Evolutionary conservation across 2,797 vertebrate genomes (phyloP), one percentile per base, ranked within the genome.

Genomic region (Gymnoscopelus microlampas): DNA sequence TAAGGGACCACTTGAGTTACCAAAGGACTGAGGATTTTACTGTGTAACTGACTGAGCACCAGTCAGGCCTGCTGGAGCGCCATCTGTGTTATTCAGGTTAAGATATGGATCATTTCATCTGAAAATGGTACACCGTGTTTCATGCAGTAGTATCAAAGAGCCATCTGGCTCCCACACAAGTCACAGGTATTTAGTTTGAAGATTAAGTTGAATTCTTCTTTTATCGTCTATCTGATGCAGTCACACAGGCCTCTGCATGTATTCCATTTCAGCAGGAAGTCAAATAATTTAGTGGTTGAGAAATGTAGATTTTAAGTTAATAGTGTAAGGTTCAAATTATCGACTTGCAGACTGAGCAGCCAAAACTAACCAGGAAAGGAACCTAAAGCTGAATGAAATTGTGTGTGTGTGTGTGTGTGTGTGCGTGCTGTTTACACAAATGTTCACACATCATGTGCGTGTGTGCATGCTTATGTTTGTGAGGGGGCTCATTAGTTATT

Each of bases 81-180:
- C 60, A 61, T 71, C n/a, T 71, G 60, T 69, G 58, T 70, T 24
- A 9, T 55, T 70, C 4, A 24, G 39, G 9, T 44, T 44, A 44
- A 66, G 19, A 0, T 0, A n/a, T 11, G 63, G 66, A 75, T 10
- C 66, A 62, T 74, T 77, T 70, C 49, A 44, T 44, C 39, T 7
- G 7, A 44, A 44, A 44, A 44, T 44, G 7, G 39, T 44, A 44
- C 39, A 44, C 6, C 6, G 7, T 44, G 39, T 44, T 44, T 44
- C 39, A 44, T 44, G 39, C 39, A 7, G 39, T 10, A 44, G 39
- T 8, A 44, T 44, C 39, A 44, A 44, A 44, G 39, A 51, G 50
- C 50, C n/a, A 15, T 51, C 50, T 13, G 50, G 50, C 50, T 15
- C n/a, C 11, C 9, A 12, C 3, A 14, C 14, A n/a, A 50, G 10